phyloP scores from a whole-genome alignment of 2,888 invertebrate genomes.

The Hirtodrosophila histrioides region DNA sequence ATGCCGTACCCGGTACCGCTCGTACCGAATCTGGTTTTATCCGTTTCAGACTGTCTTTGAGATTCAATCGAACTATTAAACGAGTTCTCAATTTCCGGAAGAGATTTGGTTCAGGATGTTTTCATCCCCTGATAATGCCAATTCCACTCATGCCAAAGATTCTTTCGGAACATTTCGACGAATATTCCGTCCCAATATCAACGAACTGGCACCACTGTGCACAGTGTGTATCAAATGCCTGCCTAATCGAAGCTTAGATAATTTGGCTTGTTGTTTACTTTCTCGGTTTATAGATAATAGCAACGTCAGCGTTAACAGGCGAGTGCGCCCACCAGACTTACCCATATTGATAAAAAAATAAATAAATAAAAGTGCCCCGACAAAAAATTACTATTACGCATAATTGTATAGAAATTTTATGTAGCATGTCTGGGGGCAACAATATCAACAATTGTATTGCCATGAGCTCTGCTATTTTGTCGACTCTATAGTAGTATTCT shows the following conservation, averaged over 20 bases:
- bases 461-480: constrained; percentile 27
- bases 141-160: too few relatives aligned
- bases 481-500: constrained; percentile 5
- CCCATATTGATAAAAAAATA: constrained; percentile 58
- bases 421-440: constrained; percentile 28
- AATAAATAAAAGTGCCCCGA: constrained; percentile 29
- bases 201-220: constrained; percentile 43
- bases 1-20: too few relatives aligned
- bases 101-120: too few relatives aligned
- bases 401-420: constrained; percentile 52
- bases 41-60: too few relatives aligned
- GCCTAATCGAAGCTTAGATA: constrained; percentile 72
- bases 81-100: too few relatives aligned
- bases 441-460: constrained; percentile 35
- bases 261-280: constrained; percentile 74
- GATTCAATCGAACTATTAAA: too few relatives aligned
- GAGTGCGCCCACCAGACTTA: constrained; percentile 44
- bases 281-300: constrained; percentile 69
- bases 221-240: constrained; percentile 30
- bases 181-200: neutral
- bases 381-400: constrained; percentile 46
- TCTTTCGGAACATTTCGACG: too few relatives aligned
- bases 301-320: constrained; percentile 38
- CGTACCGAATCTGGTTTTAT: too few relatives aligned
- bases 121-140: too few relatives aligned